These are phyloP conservation scores for Zaprionus gabonicus DNA, from an alignment of 1,140 invertebrate species.

Conservation along the genomic window DNA sequence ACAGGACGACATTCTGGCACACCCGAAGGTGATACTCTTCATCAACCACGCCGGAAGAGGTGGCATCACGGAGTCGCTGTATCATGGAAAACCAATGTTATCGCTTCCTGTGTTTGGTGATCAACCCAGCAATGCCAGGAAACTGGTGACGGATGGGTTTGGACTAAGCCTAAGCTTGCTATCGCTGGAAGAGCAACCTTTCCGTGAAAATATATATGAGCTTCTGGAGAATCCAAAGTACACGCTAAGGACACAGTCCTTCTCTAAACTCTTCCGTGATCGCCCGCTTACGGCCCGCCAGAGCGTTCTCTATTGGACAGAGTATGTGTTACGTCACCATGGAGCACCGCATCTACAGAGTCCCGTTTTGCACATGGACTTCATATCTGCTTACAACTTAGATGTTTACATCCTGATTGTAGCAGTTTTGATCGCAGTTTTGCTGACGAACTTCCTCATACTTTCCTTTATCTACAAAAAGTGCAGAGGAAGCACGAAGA, in stretches of 20 bases:
- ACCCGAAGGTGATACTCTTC: slow-evolving; percentile 87
- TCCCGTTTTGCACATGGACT: slow-evolving; percentile 77
- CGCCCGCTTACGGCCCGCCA: slow-evolving; percentile 71
- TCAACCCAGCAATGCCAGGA: slow-evolving; percentile 62
- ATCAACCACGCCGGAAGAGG: slow-evolving; percentile 89
- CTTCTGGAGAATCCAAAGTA: slow-evolving; percentile 60
- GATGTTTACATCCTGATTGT: slow-evolving; percentile 54
- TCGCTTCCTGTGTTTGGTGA: slow-evolving; percentile 84
- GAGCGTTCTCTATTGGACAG: slow-evolving; percentile 84
- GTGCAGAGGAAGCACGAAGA: neutral
- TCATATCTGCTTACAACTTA: slow-evolving; percentile 46
- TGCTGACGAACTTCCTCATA: neutral
- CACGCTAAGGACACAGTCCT: slow-evolving; percentile 26
- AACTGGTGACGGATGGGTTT: slow-evolving; percentile 48
- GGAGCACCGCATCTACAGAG: slow-evolving; percentile 78
- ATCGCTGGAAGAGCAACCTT: slow-evolving; percentile 85
- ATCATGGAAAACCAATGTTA: slow-evolving; percentile 85
- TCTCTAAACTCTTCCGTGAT: slow-evolving; percentile 67
- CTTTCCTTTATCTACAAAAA: neutral
- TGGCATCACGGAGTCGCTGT: slow-evolving; percentile 85
- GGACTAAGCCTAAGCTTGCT: slow-evolving; percentile 64
- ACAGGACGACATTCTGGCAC: slow-evolving; percentile 86
- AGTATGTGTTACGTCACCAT: slow-evolving; percentile 84
- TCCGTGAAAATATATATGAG: slow-evolving; percentile 51
- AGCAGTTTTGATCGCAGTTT: neutral